These are phyloP conservation scores for Phylloscopus trochiloides DNA, from an alignment of 2,113 vertebrate genomes.

Conservation along the genomic window DNA sequence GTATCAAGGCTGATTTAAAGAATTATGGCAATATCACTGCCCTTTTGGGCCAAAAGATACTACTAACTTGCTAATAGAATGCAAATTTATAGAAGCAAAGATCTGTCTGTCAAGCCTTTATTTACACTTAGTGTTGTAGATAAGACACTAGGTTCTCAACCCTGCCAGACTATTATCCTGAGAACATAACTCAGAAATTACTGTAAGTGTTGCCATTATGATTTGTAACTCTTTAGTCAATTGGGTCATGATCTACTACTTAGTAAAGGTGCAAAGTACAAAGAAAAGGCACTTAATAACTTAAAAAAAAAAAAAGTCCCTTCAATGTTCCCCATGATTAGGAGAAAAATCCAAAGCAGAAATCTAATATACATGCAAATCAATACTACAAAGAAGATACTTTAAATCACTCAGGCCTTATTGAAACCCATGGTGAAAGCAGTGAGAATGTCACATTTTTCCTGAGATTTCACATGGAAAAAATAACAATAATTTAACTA, in stretches of 20 bases:
- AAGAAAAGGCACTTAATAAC: neutral
- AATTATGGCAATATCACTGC: neutral
- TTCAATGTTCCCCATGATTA: neutral
- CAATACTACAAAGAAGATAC: neutral
- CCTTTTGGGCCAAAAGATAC: neutral
- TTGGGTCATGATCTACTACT: neutral
- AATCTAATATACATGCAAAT: conserved; percentile 16
- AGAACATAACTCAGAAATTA: conserved; percentile 6
- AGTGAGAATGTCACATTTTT: neutral
- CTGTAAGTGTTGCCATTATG: neutral
- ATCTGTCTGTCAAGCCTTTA: neutral
- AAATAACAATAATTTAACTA: neutral
- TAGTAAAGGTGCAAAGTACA: neutral
- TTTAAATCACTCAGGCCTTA: neutral
- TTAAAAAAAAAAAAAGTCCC: neutral
- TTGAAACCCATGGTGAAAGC: neutral
- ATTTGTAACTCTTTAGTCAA: neutral
- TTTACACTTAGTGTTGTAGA: neutral
- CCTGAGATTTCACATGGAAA: neutral
- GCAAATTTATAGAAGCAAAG: neutral
- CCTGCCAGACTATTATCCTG: neutral
- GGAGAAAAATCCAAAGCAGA: neutral
- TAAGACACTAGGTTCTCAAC: neutral
- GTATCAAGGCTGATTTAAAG: neutral
- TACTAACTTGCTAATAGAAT: neutral